phyloP scores from a whole-genome alignment of 2,113 vertebrate genomes.

The Melanostigma gelatinosum region DNA sequence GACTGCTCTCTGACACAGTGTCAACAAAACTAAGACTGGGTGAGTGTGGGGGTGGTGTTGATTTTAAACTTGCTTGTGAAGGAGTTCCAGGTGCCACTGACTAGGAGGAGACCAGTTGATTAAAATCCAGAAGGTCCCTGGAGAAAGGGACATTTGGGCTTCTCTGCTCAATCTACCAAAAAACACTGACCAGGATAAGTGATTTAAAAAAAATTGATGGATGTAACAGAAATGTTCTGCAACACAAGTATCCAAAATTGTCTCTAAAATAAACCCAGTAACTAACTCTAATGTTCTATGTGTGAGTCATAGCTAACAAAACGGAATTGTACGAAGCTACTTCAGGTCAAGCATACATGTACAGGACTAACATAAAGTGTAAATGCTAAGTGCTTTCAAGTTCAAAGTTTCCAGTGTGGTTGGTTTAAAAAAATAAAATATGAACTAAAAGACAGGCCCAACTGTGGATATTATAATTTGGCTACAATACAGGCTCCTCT shows the following conservation, averaged over 20 bases:
- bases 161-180: background rate
- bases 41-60: conserved; percentile 20
- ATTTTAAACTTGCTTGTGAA: conserved; percentile 24
- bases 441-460: conserved; percentile 18
- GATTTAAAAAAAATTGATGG: background rate
- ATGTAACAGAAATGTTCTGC: background rate
- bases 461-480: background rate
- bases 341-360: background rate
- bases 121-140: background rate
- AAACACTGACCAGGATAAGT: background rate
- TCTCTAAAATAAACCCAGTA: background rate
- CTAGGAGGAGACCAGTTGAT: background rate
- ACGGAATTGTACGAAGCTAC: background rate
- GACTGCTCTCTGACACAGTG: background rate
- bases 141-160: background rate
- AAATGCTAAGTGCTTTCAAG: background rate
- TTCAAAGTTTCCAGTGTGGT: background rate
- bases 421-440: conserved; percentile 18
- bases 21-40: conserved; percentile 8
- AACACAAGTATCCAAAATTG: background rate
- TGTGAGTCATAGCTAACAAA: background rate
- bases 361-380: background rate
- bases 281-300: conserved; percentile 2
- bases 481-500: background rate
- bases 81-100: background rate